Conservation (phyloP, 35 echinoderm and acorn worm species). For the Anneissia japonica region DNA sequence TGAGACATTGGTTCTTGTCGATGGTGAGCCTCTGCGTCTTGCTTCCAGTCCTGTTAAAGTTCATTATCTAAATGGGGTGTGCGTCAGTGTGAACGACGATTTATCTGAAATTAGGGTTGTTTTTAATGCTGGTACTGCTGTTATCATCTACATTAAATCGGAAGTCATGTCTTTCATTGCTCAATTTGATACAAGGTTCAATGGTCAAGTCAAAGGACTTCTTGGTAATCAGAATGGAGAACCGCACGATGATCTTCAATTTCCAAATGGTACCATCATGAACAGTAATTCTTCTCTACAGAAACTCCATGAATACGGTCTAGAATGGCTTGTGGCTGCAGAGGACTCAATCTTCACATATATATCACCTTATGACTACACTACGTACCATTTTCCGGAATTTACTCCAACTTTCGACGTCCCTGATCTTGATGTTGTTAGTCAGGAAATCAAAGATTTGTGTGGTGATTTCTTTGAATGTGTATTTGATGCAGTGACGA, state of each 20-base stretch:
- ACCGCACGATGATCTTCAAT: constrained; percentile 41
- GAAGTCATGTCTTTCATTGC: constrained; percentile 52
- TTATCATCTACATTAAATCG: constrained; percentile 12
- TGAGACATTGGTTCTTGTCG: constrained; percentile 12
- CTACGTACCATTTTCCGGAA: constrained; percentile 18
- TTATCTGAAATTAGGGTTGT: constrained; percentile 23
- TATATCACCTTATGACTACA: constrained; percentile 41
- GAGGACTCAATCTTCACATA: constrained; percentile 48
- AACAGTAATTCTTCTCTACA: no score
- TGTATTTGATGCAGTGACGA: constrained; percentile 41
- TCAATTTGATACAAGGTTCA: no score
- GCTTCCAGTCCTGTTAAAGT: neutral
- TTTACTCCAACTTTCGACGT: constrained; percentile 42
- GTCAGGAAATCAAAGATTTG: constrained; percentile 35
- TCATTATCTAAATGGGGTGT: constrained; percentile 18
- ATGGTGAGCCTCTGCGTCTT: constrained; percentile 18
- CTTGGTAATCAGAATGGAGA: constrained; percentile 56
- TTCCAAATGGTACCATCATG: no score
- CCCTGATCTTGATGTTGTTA: constrained; percentile 28
- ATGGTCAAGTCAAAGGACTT: constrained; percentile 32
- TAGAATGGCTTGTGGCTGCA: constrained; percentile 31
- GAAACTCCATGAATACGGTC: constrained; percentile 48
- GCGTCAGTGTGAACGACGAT: constrained; percentile 16
- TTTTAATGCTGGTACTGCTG: constrained; percentile 8
- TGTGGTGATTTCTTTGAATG: constrained; percentile 40